Conservation (phyloP, 2,888 invertebrate species). For the Neelides folsomi region DNA sequence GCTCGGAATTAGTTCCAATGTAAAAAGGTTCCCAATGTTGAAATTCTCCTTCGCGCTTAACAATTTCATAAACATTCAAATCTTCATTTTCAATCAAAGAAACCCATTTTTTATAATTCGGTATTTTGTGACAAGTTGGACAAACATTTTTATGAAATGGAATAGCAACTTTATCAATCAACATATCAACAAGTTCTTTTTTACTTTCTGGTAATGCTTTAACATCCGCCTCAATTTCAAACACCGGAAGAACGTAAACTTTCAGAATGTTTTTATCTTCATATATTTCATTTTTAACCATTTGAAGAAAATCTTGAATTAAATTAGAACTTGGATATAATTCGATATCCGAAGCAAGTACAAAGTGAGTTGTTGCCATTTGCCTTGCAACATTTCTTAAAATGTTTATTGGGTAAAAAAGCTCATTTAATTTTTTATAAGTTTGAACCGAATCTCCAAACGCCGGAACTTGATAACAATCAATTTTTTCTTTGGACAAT, state of each 20-base stretch:
- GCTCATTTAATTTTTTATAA: conserved; percentile 57
- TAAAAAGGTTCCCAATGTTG: conserved; percentile 76
- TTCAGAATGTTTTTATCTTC: too few species aligned
- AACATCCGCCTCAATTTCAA: conserved; percentile 59
- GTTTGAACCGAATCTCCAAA: conserved; percentile 37
- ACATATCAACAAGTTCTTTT: conserved; percentile 51
- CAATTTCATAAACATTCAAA: too few species aligned
- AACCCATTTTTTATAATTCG: conserved; percentile 10
- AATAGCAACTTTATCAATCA: conserved; percentile 62
- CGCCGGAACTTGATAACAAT: conserved; percentile 1
- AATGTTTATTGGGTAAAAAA: conserved; percentile 79
- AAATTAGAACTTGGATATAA: conserved; percentile 75
- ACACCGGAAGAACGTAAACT: conserved; percentile 77
- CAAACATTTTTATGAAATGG: conserved; percentile 85
- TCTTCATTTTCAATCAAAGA: neutral
- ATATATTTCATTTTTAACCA: conserved; percentile 45
- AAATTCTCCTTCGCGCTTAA: too few species aligned
- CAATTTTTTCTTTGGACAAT: neutral
- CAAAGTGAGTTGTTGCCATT: conserved; percentile 63
- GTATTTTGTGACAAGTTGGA: conserved; percentile 60
- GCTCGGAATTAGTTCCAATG: conserved; percentile 76
- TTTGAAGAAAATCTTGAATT: conserved; percentile 64
- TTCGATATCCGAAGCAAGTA: conserved; percentile 78
- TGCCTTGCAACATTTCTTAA: conserved; percentile 79
- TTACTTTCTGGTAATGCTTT: conserved; percentile 61